Evolutionary conservation across 2,888 invertebrate genomes (phyloP), one percentile per base, ranked within the genome.

Genomic region (Eupeodes luniger): DNA sequence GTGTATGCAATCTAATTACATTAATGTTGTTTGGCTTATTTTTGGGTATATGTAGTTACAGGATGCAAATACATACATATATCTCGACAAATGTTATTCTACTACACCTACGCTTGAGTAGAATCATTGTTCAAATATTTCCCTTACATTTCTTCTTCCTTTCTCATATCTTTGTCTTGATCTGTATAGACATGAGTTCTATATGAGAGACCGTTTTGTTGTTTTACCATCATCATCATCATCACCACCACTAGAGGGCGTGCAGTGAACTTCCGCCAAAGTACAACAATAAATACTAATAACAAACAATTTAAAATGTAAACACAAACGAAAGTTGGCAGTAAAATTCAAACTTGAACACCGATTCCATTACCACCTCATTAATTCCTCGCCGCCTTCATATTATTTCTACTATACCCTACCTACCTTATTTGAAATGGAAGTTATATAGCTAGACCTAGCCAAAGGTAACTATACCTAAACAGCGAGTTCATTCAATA

Each of bases 221-320:
- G 27, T 27, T 27, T 27, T 27, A 27, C 27, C 27, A 27, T 27
- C 27, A 27, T 27, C 27, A 27, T 27, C 27, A 27, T 27, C 2
- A 3, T 27, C 3, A 27, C 3, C 27, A 2, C 53, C 36, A 62
- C 16, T 16, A 34, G 40, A 14, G 47, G 76, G 66, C 55, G 16
- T 44, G 27, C 12, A 47, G 40, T 55, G 34, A 72, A 59, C 44
- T 81, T 69, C 81, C 36, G 47, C 53, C 59, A 66, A 47, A 82
- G 67, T 59, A 19, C 62, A 83, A 67, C 64, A 76, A 77, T 77
- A 84, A 84, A 72, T 77, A 87, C 66, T 76, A 80, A 76, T 76
- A 84, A 84, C 67, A 84, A 87, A 87, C 84, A 81, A 80, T 84
- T 84, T 80, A 72, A 76, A 81, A 84, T 76, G 84, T 80, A 87